Evolutionary conservation across 2,113 vertebrate genomes (phyloP), one percentile per base, ranked within the genome.

Genomic region (Lamprotornis superbus): DNA sequence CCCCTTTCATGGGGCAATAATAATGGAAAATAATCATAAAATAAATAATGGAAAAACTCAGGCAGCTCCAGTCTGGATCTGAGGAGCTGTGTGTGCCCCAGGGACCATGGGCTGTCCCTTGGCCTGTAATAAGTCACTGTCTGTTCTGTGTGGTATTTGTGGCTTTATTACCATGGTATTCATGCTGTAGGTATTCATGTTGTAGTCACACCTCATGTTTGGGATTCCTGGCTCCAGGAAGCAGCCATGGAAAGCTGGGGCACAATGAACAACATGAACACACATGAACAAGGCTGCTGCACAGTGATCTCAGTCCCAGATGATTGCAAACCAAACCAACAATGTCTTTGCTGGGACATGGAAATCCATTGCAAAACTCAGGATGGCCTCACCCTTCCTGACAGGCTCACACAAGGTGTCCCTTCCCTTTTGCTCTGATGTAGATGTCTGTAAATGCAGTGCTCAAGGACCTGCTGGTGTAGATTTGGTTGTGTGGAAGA

Each of bases 401-500:
- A 3, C 22, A 12, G 59, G 9, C 49, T 69, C 55, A 33, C 19
- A 23, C 1, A 14, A 31, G 22, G 33, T 22, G 12, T 40, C 49
- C 42, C 23, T 81, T 68, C n/a, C 69, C 31, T 30, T 65, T n/a
- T 35, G 19, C 74, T 82, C 27, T 56, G 27, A 9, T 39, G 17
- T 33, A 17, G n/a, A 7, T 57, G 14, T 49, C 56, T 53, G 0
- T 7, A 44, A 44, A 47, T 1, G 4, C 50, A 78, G 40, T 18
- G 11, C 6, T 35, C 1, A 0, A 28, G 37, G n/a, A 39, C 5
- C 49, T 55, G 28, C 25, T 33, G 31, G 27, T 12, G 10, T 7
- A 7, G n/a, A 39, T 53, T 63, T 67, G 0, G 0, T 15, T 39
- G 56, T 55, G 0, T 74, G 55, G 42, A 22, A 60, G 25, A 61